A percentile compares a stretch with the other conserved stretches of the same genome.
These are phyloP conservation scores for Leiothrix lutea DNA, from an alignment of 2,113 vertebrate species.

Conservation along the genomic window DNA sequence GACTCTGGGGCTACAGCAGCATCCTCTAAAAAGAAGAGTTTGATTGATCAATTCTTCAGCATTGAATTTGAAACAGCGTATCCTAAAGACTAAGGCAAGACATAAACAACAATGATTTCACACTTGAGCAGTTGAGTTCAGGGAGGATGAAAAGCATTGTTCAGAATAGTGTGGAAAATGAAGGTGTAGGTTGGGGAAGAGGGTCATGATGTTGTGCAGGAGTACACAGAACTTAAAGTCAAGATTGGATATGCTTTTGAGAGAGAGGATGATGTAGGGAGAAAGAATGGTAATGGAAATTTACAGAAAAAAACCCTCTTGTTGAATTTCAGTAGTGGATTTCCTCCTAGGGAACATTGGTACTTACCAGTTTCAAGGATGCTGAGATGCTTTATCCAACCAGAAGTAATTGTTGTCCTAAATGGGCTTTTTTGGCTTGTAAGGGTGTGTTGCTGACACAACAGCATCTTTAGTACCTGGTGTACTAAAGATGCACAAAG, in stretches of 20 bases:
- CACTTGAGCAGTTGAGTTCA: neutral
- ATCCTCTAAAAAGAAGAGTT: conserved; percentile 90
- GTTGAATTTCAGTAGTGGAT: neutral
- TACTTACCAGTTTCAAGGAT: too few species aligned
- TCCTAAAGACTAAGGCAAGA: conserved; percentile 77
- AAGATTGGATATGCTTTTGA: neutral
- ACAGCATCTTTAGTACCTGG: too few species aligned
- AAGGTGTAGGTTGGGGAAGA: neutral
- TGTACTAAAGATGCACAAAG: neutral
- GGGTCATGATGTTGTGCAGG: neutral
- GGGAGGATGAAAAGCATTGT: neutral
- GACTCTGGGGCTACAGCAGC: conserved; percentile 74
- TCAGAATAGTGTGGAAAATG: neutral
- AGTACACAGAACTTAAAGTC: neutral
- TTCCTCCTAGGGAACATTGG: neutral
- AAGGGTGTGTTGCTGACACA: too few species aligned
- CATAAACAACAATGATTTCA: neutral
- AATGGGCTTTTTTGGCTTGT: too few species aligned
- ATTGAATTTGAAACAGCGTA: conserved; percentile 97
- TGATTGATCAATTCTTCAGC: conserved; percentile 98
- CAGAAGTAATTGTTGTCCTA: too few species aligned
- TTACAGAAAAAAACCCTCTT: accelerated
- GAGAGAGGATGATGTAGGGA: neutral
- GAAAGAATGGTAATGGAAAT: neutral
- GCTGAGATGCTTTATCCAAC: too few species aligned